Conservation (phyloP, 2,113 vertebrate genomes). For the Trogon surrucura region DNA sequence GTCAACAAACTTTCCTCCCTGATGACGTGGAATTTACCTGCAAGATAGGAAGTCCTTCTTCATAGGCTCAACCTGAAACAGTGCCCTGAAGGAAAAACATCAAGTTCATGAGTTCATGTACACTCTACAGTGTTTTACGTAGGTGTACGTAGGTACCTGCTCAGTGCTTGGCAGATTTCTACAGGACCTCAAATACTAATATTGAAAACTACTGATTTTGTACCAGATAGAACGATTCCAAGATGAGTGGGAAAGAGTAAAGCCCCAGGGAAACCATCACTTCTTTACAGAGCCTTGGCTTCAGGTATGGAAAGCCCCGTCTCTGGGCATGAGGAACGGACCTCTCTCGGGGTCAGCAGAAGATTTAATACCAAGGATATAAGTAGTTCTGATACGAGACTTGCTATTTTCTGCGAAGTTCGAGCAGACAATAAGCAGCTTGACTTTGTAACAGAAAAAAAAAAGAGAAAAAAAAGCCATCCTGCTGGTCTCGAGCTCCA, state of each 20-base stretch:
- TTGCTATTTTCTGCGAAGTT: neutral
- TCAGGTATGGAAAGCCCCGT: neutral
- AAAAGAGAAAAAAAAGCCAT: neutral
- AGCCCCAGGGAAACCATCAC: neutral
- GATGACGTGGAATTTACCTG: neutral
- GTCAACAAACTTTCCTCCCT: neutral
- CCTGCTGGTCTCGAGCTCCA: neutral
- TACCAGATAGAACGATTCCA: neutral
- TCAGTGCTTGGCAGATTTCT: neutral
- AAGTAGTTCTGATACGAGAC: neutral
- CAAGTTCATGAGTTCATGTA: neutral
- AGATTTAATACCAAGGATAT: neutral
- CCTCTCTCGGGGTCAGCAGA: neutral
- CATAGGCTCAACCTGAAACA: neutral
- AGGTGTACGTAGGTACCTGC: neutral
- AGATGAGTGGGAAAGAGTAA: neutral
- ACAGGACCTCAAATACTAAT: neutral
- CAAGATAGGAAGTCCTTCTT: neutral
- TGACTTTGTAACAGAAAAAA: neutral
- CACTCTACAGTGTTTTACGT: neutral
- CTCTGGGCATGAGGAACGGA: neutral
- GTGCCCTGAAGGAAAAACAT: neutral
- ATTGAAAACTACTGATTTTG: neutral
- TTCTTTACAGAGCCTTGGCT: neutral
- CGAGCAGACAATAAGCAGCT: neutral